Evolutionary conservation across 2,113 vertebrate genomes (phyloP).

Genomic region (Cricetomys ansorgei): DNA sequence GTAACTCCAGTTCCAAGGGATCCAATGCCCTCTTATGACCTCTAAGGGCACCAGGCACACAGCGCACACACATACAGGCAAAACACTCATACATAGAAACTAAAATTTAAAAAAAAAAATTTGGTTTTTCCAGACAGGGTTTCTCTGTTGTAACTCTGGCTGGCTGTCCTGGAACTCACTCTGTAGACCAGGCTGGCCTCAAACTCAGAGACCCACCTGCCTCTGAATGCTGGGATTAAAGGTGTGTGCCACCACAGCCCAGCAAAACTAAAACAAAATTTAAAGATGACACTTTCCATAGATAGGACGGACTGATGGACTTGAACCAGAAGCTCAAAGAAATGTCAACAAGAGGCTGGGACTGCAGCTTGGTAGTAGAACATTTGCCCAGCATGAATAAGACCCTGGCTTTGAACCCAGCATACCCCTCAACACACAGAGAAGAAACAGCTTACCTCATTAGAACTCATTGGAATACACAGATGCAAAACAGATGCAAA

Average conservation of each 20-base stretch:
- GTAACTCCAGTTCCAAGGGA: background rate
- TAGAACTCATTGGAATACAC: background rate
- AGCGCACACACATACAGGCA: background rate
- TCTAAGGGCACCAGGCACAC: background rate
- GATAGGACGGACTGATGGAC: background rate
- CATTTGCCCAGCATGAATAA: too few relatives aligned
- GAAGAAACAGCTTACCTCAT: background rate
- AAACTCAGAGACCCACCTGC: too few relatives aligned
- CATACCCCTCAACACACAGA: background rate
- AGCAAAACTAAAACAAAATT: background rate
- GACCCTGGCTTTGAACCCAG: background rate
- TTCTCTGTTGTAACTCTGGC: too few relatives aligned
- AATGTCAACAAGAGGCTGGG: background rate
- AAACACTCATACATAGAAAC: background rate
- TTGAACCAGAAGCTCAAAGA: background rate
- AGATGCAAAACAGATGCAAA: background rate
- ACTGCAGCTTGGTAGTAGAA: background rate
- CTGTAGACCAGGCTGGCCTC: too few relatives aligned
- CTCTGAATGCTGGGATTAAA: too few relatives aligned
- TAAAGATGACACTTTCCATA: background rate
- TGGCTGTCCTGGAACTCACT: too few relatives aligned
- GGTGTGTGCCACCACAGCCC: too few relatives aligned
- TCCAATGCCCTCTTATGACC: background rate
- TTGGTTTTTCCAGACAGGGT: too few relatives aligned
- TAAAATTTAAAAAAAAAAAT: too few relatives aligned